Base-by-base conservation (phyloP, 2,113 vertebrate species). In the Hemiscyllium ocellatum region DNA sequence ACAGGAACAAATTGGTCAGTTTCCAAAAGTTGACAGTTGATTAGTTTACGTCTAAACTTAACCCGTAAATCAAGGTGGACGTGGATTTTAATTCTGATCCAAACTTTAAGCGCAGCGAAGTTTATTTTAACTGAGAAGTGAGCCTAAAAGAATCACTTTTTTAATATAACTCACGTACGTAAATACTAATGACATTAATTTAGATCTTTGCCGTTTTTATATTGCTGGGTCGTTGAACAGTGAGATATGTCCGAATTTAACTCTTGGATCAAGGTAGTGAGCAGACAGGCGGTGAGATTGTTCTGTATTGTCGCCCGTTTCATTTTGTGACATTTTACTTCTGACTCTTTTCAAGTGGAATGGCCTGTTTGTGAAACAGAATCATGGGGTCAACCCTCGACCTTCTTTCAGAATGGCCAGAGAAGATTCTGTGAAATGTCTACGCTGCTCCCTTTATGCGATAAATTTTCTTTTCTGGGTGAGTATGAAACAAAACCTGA, bases 391-490 rank as follows among this genome's bases (percentile, higher is more conserved):
- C 95, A 83, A 96, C 66, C 96, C 96, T 86, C 96, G 96, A 96
- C 94, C 80, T 96, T 96, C 96, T 97, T 97, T 97, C 98, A 97
- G 98, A 97, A 99, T 99, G 99, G 98, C 99, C 97, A 98, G 98
- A 96, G 98, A 99, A 97, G 99, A 99, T 97, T 99, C 99, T n/a
- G 98, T 99, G 97, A 98, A 98, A 97, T 99, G 99, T 96, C 97
- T 99, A 97, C 98, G 99, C 96, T 98, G 98, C 96, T 97, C 99
- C 96, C 98, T 99, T 83, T 99, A 98, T 96, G 98, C 98, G 76
- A 98, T 99, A 97, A 99, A 99, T 97, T 97, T 99, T 96, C 98
- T 99, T 93, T 99, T 99, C 97, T 99, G 99, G 99, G 99, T 99
- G 98, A 99, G 98, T 98, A 96, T 76, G 96, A 96, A 80, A 4